Base-by-base conservation (phyloP, 37 sponge, comb jelly and placozoan species). In the Agelas oroides region DNA sequence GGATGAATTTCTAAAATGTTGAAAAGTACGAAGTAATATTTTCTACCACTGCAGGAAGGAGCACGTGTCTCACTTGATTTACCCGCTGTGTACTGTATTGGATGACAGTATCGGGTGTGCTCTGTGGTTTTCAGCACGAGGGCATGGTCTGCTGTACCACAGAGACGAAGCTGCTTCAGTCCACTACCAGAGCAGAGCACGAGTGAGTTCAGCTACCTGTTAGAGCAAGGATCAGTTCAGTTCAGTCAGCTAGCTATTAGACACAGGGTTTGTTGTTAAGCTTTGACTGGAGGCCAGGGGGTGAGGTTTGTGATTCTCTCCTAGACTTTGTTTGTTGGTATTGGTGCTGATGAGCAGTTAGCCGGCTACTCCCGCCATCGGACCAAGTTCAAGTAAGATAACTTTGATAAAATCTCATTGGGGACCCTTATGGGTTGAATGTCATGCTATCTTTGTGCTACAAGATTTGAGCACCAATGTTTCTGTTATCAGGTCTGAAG, bases 51-150 rank as follows among this genome's bases (percentile, higher is more conserved):
- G 55, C 60, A 82, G 82, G 82, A 57, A 37, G 8, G 73, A 71
- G 52, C 32, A n/a, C 16, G 59, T 97, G 28, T 65, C 84, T 36
- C 95, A 95, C 21, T 75, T 97, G 37, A 84, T 99, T 21, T 89
- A 95, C 65, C 99, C 99, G 8, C 77, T 91, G 68, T 71, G 70
- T 52, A 95, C 99, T 27, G 97, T 99, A 3, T 75, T 99, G 65
- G 99, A 99, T 83, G 99, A 99, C 83, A 99, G 99, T 70, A 92
- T 99, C 20, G 99, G 99, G 19, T 95, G 97, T 87, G 97, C 99
- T 8, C 76, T 99, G 64, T 99, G 99, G 99, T 97, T 99, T 83
- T 95, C 92, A 55, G 95, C 99, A 34, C 41, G 94, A 55, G 99
- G 99, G 18, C 25, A 31, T 28, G 99, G 99, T 0, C 2, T 72